Evolutionary conservation across 2,888 invertebrate genomes (phyloP), one percentile per base, ranked within the genome.

Genomic region (Heliconius cydno): DNA sequence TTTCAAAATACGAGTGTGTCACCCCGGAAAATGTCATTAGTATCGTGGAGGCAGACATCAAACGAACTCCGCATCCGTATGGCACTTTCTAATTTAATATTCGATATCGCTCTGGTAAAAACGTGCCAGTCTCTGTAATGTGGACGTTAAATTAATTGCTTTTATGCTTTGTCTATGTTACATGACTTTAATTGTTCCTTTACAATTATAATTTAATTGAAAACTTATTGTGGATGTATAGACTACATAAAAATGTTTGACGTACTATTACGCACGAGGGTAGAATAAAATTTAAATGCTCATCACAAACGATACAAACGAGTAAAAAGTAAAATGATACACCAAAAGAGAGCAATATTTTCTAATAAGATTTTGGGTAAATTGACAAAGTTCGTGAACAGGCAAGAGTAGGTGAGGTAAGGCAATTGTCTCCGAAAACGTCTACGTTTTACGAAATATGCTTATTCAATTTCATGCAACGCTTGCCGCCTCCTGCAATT

Each of bases 391-490:
- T 95, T 95, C 93, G 92, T 92, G 90, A 92, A 91, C 91, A 92
- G 92, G 90, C 92, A 88, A 88, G 92, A 94, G 94, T 94, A 94
- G 95, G 94, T 95, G 95, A 95, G 94, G 94, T 94, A 94, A 94
- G 95, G 94, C 95, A 95, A 95, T 95, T 95, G 95, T 95, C 94
- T 95, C 94, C 91, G 87, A 94, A 94, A 95, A 95, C 94, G 95
- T 90, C 94, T 94, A 90, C 95, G 91, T 95, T 95, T 95, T 95
- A 94, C 95, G 95, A 94, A 95, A 95, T 95, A 94, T 94, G 95
- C 95, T 95, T 95, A 95, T 95, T 95, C 95, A 95, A 95, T 95
- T 95, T 95, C 95, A 95, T 95, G 95, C 95, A 95, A 95, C 94
- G 95, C 94, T 95, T 95, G 93, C 93, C 95, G 93, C 94, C 95